A percentile compares a stretch with the other conserved stretches of the same genome.
Conservation (phyloP, 1,140 invertebrate species). For the Parapsyche elsis region DNA sequence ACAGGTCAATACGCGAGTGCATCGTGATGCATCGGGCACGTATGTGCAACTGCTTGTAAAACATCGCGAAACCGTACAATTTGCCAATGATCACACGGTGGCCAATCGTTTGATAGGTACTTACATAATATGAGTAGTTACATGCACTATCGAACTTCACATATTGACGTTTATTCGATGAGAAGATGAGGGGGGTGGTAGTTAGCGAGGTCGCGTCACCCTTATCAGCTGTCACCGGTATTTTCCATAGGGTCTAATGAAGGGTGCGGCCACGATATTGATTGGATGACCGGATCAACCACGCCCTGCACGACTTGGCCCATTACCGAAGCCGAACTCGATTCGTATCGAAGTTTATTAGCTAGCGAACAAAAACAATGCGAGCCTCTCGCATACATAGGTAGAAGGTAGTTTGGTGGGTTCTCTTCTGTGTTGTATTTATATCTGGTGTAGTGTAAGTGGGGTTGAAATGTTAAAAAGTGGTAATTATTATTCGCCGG, state of each 20-base stretch:
- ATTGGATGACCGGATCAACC: slow-evolving; percentile 33
- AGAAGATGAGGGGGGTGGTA: neutral
- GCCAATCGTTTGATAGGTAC: no score
- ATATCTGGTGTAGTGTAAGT: no score
- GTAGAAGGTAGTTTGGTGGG: no score
- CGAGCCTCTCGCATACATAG: no score
- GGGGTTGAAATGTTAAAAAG: no score
- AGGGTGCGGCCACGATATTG: slow-evolving; percentile 34
- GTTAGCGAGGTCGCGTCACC: slow-evolving; percentile 33
- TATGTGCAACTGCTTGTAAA: slow-evolving; percentile 1
- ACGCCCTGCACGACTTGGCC: slow-evolving; percentile 6
- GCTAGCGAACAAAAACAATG: neutral
- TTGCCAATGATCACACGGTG: slow-evolving; percentile 9
- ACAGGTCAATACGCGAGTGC: no score
- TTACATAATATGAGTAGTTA: no score
- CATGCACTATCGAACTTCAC: slow-evolving; percentile 1
- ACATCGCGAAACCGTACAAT: slow-evolving; percentile 13
- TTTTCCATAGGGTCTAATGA: slow-evolving; percentile 24
- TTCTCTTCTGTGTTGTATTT: no score
- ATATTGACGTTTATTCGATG: neutral
- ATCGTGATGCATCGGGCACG: neutral
- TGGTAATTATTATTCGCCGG: no score
- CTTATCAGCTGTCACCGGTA: slow-evolving; percentile 42
- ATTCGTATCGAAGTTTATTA: slow-evolving; percentile 2
- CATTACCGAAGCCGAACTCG: neutral